These are phyloP conservation scores for Euplagia quadripunctaria DNA, from an alignment of 2,888 invertebrate species.

Conservation along the genomic window DNA sequence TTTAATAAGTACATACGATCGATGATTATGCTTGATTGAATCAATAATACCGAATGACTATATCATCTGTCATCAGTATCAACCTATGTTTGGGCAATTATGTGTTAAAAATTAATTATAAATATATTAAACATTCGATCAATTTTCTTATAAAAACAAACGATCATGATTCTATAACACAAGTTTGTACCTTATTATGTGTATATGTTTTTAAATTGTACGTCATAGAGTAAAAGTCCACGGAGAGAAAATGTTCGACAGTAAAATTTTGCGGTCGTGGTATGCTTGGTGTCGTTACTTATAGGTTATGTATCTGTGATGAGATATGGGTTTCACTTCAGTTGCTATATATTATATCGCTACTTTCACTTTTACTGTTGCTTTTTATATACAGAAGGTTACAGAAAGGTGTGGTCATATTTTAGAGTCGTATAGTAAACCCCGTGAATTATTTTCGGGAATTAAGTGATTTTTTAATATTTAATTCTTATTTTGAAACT, in stretches of 20 bases:
- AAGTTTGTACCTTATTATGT: neutral
- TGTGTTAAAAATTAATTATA: too few species aligned
- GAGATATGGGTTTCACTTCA: conserved; percentile 4
- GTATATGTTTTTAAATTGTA: neutral
- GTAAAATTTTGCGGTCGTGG: conserved; percentile 11
- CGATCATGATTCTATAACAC: neutral
- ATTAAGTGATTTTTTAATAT: too few species aligned
- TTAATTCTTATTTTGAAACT: too few species aligned
- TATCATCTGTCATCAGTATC: neutral
- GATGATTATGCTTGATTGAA: neutral
- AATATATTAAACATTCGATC: too few species aligned
- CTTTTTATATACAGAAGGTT: neutral
- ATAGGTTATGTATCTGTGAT: conserved; percentile 8
- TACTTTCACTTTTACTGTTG: conserved; percentile 10
- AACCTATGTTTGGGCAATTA: too few species aligned
- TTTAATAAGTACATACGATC: neutral
- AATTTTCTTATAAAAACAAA: neutral
- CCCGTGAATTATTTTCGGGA: too few species aligned
- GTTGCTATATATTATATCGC: neutral
- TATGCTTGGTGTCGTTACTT: conserved; percentile 9
- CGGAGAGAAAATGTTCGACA: conserved; percentile 8
- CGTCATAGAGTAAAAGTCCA: conserved; percentile 9
- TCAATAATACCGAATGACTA: too few species aligned
- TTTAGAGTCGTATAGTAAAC: too few species aligned
- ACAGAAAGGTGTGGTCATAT: too few species aligned